A percentile compares a stretch with the other conserved stretches of the same genome.
Evolutionary conservation across 2,113 vertebrate genomes (phyloP).

Genomic region (Neopipo cinnamomea): DNA sequence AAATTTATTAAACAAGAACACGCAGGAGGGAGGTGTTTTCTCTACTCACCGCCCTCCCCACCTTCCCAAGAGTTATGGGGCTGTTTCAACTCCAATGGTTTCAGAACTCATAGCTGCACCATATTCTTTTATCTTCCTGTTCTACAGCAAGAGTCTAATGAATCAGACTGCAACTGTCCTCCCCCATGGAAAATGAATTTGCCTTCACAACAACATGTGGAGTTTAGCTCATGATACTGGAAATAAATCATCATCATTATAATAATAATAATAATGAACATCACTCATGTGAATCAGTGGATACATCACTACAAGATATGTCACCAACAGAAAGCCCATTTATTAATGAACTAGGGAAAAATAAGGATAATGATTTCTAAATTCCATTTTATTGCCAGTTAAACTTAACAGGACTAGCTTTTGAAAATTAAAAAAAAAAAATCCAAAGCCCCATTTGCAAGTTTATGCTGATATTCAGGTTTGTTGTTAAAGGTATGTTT

Average conservation of each 20-base stretch:
- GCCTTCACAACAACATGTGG: not conserved
- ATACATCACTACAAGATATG: not conserved
- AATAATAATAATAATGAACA: not conserved
- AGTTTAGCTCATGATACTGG: not conserved
- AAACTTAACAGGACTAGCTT: not conserved
- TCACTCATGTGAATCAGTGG: not conserved
- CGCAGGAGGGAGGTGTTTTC: not conserved
- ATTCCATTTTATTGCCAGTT: not conserved
- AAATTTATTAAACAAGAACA: not conserved
- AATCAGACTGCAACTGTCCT: not conserved
- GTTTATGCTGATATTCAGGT: not conserved
- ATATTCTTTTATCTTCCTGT: not conserved
- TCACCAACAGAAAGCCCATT: not conserved
- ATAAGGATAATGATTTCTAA: not conserved
- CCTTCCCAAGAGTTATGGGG: not conserved
- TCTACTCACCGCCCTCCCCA: not conserved
- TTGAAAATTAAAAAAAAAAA: not conserved
- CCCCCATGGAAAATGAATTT: not conserved
- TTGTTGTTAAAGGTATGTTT: not conserved
- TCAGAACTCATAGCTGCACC: not conserved
- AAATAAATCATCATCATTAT: no score
- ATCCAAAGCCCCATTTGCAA: not conserved
- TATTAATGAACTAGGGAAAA: not conserved
- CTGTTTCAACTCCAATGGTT: not conserved
- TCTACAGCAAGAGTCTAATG: not conserved